Conservation (phyloP, 2,113 vertebrate species). For the Scalopus aquaticus region DNA sequence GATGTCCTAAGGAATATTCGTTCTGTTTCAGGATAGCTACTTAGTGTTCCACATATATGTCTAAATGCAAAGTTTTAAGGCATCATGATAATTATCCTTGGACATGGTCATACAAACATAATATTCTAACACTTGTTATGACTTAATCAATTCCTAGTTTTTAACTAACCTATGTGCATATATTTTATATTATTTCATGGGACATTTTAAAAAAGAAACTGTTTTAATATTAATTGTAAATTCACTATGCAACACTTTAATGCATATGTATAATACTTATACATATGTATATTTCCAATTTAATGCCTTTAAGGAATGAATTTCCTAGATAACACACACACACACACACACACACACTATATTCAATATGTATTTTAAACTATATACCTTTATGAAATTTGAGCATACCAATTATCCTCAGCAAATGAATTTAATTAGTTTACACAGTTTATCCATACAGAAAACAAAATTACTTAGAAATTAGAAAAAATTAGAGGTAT, state of each 20-base stretch:
- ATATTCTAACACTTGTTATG: not conserved
- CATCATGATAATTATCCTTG: not conserved
- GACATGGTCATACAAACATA: not conserved
- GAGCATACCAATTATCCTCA: not conserved
- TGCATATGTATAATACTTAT: not conserved
- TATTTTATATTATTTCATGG: constrained; percentile 8
- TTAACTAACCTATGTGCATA: not conserved
- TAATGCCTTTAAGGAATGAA: not conserved
- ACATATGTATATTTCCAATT: not conserved
- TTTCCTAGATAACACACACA: not conserved
- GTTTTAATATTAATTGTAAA: not conserved
- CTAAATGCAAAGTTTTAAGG: not conserved
- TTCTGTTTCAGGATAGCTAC: not conserved
- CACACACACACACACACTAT: not conserved
- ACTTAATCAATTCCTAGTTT: not conserved
- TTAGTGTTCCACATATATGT: not conserved
- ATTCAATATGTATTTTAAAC: not conserved
- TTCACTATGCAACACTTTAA: not conserved
- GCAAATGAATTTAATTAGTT: constrained; percentile 4
- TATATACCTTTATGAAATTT: not conserved
- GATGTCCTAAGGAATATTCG: not conserved
- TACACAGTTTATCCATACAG: not conserved
- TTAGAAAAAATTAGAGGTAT: not conserved
- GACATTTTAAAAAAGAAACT: not conserved
- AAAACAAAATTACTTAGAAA: constrained; percentile 31